Percentiles rank a stretch among this genome's conserved stretches.
Evolutionary conservation across 2,797 vertebrate genomes (phyloP).

Genomic region (Clarias fuscus): DNA sequence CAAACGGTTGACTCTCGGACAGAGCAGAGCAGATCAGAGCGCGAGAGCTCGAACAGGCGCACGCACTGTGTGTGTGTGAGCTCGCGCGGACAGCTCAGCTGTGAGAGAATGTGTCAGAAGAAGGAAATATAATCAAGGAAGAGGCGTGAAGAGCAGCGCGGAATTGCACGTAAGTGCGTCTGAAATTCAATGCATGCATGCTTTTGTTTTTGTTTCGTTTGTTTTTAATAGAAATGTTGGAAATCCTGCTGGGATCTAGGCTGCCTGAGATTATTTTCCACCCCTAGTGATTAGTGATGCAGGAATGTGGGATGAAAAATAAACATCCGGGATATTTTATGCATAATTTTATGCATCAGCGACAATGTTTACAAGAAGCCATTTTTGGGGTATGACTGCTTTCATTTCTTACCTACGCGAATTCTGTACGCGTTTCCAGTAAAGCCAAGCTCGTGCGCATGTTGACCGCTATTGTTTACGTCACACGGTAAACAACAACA

Average conservation of each 20-base stretch:
- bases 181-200: neutral
- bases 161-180: neutral
- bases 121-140: slow-evolving; percentile 18
- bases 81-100: neutral
- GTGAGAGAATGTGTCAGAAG: slow-evolving; percentile 11
- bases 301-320: slow-evolving; percentile 4
- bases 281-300: neutral
- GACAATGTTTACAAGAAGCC: slow-evolving; percentile 27
- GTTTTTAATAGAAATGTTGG: neutral
- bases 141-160: neutral
- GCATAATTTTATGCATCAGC: slow-evolving; percentile 3
- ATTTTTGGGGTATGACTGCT: neutral
- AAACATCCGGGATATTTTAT: slow-evolving; percentile 32
- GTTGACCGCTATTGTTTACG: neutral
- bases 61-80: neutral
- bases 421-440: no score
- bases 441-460: neutral
- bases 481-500: slow-evolving; percentile 66
- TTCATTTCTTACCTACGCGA: neutral
- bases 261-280: neutral
- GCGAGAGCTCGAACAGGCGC: neutral
- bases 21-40: neutral
- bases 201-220: neutral
- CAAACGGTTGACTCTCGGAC: slow-evolving; percentile 11
- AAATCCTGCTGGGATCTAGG: neutral